Conservation (phyloP, 2,888 invertebrate genomes). For the Nomada goodeniana region DNA sequence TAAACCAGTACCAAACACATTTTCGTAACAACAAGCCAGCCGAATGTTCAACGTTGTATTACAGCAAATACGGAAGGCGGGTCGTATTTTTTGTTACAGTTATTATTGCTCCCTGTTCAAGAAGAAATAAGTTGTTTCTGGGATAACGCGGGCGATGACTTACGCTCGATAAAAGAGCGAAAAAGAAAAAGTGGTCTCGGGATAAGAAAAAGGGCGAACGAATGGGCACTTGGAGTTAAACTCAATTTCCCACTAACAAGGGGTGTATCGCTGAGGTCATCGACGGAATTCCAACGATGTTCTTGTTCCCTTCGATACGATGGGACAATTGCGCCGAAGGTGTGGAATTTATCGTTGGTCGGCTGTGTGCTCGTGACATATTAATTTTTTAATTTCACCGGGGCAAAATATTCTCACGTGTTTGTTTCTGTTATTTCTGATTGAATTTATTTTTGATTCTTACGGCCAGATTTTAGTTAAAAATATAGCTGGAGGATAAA, state of each 20-base stretch:
- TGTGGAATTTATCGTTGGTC: constrained; percentile 35
- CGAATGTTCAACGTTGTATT: neutral
- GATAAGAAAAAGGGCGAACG: neutral
- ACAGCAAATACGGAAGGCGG: neutral
- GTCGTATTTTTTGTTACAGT: neutral
- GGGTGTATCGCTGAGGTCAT: constrained; percentile 59
- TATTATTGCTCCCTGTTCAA: neutral
- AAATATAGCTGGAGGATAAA: too few relatives aligned
- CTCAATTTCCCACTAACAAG: constrained; percentile 66
- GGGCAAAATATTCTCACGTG: too few relatives aligned
- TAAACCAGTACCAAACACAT: neutral
- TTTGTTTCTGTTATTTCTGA: too few relatives aligned
- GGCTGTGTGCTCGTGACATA: neutral
- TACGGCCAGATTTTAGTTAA: too few relatives aligned
- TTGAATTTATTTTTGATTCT: too few relatives aligned
- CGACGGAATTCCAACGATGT: constrained; percentile 60
- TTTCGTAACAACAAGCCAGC: neutral
- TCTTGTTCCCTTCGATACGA: constrained; percentile 37
- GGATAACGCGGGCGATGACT: constrained; percentile 2
- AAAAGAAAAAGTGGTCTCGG: neutral
- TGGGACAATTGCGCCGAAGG: constrained; percentile 7
- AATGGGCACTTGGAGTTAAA: constrained; percentile 35
- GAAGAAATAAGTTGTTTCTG: neutral
- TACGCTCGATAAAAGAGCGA: constrained; percentile 11
- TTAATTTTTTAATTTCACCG: constrained; percentile 37